Evolutionary conservation across 1,140 invertebrate genomes (phyloP), one percentile per base, ranked within the genome.

Genomic region (Drosophila ercepeae): DNA sequence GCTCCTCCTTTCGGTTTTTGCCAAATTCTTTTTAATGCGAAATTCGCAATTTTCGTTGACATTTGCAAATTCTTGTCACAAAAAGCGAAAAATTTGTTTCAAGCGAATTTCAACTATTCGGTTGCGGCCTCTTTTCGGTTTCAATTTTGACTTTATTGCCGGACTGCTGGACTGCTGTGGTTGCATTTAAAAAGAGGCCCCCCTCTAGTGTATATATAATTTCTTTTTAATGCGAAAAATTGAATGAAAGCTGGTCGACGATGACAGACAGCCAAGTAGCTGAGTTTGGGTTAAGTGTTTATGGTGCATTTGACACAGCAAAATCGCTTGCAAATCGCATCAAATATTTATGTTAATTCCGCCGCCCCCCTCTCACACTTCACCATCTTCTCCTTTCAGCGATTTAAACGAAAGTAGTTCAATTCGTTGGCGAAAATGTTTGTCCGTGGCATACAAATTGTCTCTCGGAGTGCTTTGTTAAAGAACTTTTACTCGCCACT

Each of bases 31-130:
- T 81, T 84, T 86, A 73, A 83, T 82, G 68, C 69, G 73, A 79
- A 82, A 60, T 70, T 61, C 77, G 72, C 76, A 81, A 72, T 86
- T 84, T 84, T 84, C 74, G 78, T 84, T 88, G 81, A 81, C 82
- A 84, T 84, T 84, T 86, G 81, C 81, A 84, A 84, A 84, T 84
- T 84, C 81, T 84, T 84, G 81, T 84, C 81, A 84, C 82, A 84
- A 81, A 71, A 73, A 54, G 51, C 54, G 52, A 72, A 59, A 61
- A 82, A 60, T 49, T 68, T 53, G 54, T 78, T 75, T 72, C 57
- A 34, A 54, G 49, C 78, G 72, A 86, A 84, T 79, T 73, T 84
- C 65, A 79, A 84, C 75, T 84, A 84, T 84, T 79, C 71, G 55
- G 23, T 55, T 63, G 71, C 75, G 64, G 64, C 75, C 74, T 75